These are phyloP conservation scores for Odontocerum albicorne DNA, from an alignment of 2,888 invertebrate species.

Conservation along the genomic window DNA sequence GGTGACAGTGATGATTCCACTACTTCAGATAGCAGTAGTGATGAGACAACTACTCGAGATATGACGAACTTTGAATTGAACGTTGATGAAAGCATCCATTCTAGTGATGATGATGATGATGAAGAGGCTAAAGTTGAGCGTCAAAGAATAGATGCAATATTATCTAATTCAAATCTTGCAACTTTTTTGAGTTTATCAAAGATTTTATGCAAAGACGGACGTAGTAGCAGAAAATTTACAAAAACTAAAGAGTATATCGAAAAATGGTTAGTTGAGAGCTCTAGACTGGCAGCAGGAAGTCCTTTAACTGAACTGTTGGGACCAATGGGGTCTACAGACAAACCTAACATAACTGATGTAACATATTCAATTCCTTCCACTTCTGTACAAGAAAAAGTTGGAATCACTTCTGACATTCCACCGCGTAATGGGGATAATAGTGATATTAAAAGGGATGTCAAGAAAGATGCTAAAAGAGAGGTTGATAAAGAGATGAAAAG, in stretches of 20 bases:
- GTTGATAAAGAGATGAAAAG: neutral
- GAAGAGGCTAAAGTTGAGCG: slow-evolving; percentile 45
- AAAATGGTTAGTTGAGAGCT: slow-evolving; percentile 42
- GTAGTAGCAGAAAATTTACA: slow-evolving; percentile 37
- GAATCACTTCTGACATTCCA: too few relatives aligned
- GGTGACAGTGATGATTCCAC: neutral
- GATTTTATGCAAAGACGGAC: neutral
- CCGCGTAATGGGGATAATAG: too few relatives aligned
- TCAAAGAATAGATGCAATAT: too few relatives aligned
- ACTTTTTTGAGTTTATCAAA: slow-evolving; percentile 22
- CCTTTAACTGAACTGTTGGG: neutral
- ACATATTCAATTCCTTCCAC: too few relatives aligned
- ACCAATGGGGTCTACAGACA: neutral
- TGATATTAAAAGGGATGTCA: too few relatives aligned
- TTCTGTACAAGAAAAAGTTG: too few relatives aligned
- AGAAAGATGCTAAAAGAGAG: too few relatives aligned
- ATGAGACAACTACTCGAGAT: neutral
- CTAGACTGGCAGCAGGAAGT: neutral
- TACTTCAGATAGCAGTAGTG: neutral
- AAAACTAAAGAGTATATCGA: slow-evolving; percentile 37
- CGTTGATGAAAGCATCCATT: neutral
- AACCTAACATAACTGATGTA: too few relatives aligned
- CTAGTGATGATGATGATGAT: slow-evolving; percentile 44
- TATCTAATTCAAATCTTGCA: too few relatives aligned
- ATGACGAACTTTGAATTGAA: neutral